A percentile compares a stretch with the other conserved stretches of the same genome.
Conservation (phyloP, 2,888 invertebrate genomes). For the Gibbula magus region DNA sequence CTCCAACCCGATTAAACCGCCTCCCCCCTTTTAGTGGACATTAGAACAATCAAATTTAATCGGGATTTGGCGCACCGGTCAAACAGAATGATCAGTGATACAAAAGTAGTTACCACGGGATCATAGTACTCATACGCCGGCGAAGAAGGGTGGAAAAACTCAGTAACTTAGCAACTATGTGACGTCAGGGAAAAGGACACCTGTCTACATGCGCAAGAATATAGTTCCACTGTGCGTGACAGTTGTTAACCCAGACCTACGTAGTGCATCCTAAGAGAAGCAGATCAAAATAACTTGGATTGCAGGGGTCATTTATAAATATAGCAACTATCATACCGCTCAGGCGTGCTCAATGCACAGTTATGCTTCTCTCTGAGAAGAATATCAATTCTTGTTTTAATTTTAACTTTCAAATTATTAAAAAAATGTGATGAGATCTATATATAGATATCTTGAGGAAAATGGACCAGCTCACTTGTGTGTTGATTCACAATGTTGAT, state of each 20-base stretch:
- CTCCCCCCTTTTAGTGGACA: background rate
- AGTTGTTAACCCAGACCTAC: conserved; percentile 38
- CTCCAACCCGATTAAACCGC: background rate
- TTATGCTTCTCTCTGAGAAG: background rate
- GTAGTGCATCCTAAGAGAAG: conserved; percentile 29
- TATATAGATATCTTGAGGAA: conserved; percentile 15
- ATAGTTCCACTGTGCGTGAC: conserved; percentile 56
- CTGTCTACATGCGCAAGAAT: conserved; percentile 58
- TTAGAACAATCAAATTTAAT: conserved; percentile 6
- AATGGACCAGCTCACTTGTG: background rate
- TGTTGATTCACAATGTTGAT: background rate
- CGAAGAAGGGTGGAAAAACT: conserved; percentile 44
- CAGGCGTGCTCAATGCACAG: background rate
- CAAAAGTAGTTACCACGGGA: conserved; percentile 18
- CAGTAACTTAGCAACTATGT: conserved; percentile 56
- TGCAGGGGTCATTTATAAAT: background rate
- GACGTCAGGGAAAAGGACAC: conserved; percentile 55
- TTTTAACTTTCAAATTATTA: conserved; percentile 15
- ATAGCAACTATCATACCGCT: background rate
- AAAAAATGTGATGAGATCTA: conserved; percentile 13
- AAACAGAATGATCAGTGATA: conserved; percentile 21
- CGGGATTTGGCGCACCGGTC: background rate
- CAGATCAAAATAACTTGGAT: background rate
- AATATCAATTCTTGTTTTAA: conserved; percentile 13
- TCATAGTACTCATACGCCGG: conserved; percentile 37